Percentiles rank a stretch among this genome's conserved stretches.
Conservation (phyloP, 2,888 invertebrate genomes). For the Dasypolia templi region DNA sequence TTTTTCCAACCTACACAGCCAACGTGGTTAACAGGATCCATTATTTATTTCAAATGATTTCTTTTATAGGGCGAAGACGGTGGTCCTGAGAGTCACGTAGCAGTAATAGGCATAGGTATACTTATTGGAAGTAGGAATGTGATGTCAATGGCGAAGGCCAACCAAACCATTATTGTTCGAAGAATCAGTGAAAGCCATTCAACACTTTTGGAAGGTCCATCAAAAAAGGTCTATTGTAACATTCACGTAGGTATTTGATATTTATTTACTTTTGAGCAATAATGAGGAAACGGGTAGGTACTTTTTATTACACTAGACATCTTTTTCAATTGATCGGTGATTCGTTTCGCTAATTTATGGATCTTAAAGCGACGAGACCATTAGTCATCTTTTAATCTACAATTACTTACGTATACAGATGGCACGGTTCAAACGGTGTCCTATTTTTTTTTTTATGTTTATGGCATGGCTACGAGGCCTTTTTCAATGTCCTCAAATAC, state of each 20-base stretch:
- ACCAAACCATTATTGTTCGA: conserved; percentile 28
- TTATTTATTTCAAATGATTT: conserved; percentile 15
- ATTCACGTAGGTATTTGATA: conserved; percentile 1
- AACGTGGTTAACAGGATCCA: background rate
- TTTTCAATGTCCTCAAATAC: too few relatives aligned
- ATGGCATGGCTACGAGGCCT: too few relatives aligned
- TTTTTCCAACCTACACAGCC: too few relatives aligned
- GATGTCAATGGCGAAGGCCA: conserved; percentile 24
- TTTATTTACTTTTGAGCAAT: background rate
- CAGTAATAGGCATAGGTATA: conserved; percentile 8
- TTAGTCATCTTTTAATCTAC: conserved; percentile 9
- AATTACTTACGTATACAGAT: background rate
- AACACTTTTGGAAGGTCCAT: conserved; percentile 7
- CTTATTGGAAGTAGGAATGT: conserved; percentile 40
- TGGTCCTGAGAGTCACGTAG: conserved; percentile 28
- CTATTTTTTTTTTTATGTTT: too few relatives aligned
- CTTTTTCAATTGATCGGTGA: background rate
- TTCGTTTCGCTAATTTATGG: conserved; percentile 28
- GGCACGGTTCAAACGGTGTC: background rate
- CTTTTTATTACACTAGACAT: background rate
- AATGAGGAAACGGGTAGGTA: background rate
- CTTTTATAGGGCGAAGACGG: background rate
- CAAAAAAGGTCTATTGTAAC: conserved; percentile 25
- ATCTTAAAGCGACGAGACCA: conserved; percentile 1
- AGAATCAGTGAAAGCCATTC: conserved; percentile 46